Percentiles rank a stretch among this genome's conserved stretches.
Conservation (phyloP, 2,113 vertebrate genomes). For the Callipepla californica region DNA sequence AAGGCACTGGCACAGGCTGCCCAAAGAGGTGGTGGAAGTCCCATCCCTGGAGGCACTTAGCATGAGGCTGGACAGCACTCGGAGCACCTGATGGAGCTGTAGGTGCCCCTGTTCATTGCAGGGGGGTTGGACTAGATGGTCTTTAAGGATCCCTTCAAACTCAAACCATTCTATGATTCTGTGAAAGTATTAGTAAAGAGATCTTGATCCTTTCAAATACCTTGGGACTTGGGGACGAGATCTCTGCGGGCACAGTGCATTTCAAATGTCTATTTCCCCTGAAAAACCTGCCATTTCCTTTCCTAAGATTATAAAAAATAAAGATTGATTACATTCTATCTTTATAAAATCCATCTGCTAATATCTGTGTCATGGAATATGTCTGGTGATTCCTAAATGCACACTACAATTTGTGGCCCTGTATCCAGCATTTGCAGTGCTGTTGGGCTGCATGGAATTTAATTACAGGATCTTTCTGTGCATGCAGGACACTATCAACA, state of each 20-base stretch:
- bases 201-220: neutral
- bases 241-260: neutral
- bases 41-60: no score
- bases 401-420: conserved; percentile 53
- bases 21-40: no score
- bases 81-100: no score
- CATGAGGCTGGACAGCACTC: no score
- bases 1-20: no score
- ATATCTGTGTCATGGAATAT: conserved; percentile 20
- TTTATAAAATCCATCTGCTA: conserved; percentile 19
- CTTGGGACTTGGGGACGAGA: neutral
- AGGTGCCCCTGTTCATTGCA: no score
- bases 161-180: no score
- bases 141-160: no score
- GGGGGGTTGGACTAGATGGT: no score
- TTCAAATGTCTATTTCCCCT: neutral
- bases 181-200: neutral
- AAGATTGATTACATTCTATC: neutral
- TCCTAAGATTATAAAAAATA: neutral
- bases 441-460: conserved; percentile 53
- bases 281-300: neutral
- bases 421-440: conserved; percentile 47
- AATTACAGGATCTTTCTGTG: conserved; percentile 62
- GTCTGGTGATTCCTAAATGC: conserved; percentile 36
- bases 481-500: conserved; percentile 20